These are phyloP conservation scores for Leptoclinus maculatus DNA, from an alignment of 2,797 vertebrate species.

Conservation along the genomic window DNA sequence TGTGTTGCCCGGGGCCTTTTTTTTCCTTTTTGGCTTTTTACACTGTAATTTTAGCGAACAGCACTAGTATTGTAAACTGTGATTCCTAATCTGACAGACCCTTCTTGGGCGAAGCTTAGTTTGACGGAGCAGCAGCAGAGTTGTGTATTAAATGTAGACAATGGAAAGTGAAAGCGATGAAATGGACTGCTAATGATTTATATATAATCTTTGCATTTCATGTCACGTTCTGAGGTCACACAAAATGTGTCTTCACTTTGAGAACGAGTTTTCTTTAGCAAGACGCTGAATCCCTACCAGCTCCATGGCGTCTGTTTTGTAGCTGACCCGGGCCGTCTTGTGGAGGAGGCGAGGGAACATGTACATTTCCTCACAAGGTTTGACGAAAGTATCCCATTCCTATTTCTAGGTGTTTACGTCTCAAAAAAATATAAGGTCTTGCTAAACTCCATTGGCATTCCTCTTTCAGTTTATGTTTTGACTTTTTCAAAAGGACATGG, in stretches of 20 bases:
- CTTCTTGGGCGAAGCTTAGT: too few species aligned
- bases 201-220: background rate
- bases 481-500: conserved; percentile 16
- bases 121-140: background rate
- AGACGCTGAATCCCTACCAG: background rate
- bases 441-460: background rate
- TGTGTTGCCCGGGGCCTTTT: too few species aligned
- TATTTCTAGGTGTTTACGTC: conserved; percentile 9
- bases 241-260: background rate
- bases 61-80: background rate
- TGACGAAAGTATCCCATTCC: background rate
- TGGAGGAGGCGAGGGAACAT: background rate
- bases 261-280: background rate
- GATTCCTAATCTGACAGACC: background rate
- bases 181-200: background rate
- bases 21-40: too few species aligned
- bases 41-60: too few species aligned
- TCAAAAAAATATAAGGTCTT: background rate
- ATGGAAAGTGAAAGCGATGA: background rate
- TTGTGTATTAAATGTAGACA: background rate
- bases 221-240: background rate
- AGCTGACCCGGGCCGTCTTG: background rate
- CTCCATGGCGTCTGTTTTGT: background rate
- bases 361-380: background rate
- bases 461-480: background rate